Evolutionary conservation across 1,140 invertebrate genomes (phyloP), one percentile per base, ranked within the genome.

Genomic region (Drosophila navojoa): DNA sequence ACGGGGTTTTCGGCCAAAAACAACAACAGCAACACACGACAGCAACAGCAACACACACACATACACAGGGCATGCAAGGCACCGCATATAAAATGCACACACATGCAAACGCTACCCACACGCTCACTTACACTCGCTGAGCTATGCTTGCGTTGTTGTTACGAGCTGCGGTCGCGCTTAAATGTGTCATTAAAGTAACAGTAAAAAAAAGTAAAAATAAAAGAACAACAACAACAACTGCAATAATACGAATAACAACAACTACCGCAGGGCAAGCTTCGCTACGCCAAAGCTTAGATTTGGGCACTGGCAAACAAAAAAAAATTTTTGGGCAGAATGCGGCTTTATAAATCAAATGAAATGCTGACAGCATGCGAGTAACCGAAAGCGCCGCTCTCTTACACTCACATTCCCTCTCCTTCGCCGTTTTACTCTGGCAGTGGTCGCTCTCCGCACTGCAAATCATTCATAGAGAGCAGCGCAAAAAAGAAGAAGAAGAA

Each of bases 101-200:
- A 58, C 60, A 64, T 64, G 62, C 62, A 64, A 32, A 4, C 32
- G 27, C 5, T 29, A 44, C 38, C 42, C 27, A 59, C 32, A 32
- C 35, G 16, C 25, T 38, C 40, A 63, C 27, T 53, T 53, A 58
- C 54, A 66, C 47, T 68, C 45, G 38, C 32, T 63, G 11, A 67
- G 69, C 61, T 73, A 79, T 66, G 64, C 57, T 13, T 38, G 35
- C 52, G 47, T 64, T 86, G 74, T 71, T 75, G 74, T 75, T 85
- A 59, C 58, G 54, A 61, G 77, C 63, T 85, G 81, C 82, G 81
- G 81, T 86, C 76, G 67, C 71, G 78, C 75, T 86, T 86, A 86
- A 86, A 87, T 86, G 78, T 77, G 81, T 74, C 78, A 81, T 86
- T 86, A 86, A 81, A 72, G 58, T 79, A 49, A 63, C 60, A 71